Evolutionary conservation across 2,113 vertebrate genomes (phyloP).

Genomic region (Lepus europaeus): DNA sequence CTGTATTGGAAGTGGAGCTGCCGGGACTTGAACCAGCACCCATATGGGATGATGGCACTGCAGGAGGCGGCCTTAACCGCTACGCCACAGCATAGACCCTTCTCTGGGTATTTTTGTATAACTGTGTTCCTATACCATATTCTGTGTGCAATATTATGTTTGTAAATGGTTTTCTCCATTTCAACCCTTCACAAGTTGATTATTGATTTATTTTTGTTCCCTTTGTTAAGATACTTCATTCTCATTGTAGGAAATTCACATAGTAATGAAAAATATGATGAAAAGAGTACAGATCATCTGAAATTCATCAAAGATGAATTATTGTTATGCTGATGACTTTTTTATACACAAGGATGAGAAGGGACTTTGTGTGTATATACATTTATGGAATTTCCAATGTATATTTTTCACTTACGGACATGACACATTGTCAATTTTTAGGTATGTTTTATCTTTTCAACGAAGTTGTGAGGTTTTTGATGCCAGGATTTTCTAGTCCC

Average conservation of each 20-base stretch:
- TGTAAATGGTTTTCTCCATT: background rate
- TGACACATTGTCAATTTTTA: constrained; percentile 13
- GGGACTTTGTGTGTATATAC: background rate
- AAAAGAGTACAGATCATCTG: background rate
- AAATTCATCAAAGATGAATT: background rate
- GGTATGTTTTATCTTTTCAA: background rate
- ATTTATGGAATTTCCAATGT: background rate
- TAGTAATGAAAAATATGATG: constrained; percentile 16
- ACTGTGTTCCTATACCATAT: background rate
- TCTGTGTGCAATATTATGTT: background rate
- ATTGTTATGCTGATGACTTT: constrained; percentile 35
- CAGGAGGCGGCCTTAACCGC: too few relatives aligned
- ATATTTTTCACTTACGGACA: constrained; percentile 24
- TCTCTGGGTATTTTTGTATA: background rate
- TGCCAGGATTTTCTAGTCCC: background rate
- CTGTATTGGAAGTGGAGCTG: too few relatives aligned
- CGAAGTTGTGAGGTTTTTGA: background rate
- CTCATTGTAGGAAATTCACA: constrained; percentile 36
- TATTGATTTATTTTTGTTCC: constrained; percentile 28
- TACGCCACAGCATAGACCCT: too few relatives aligned
- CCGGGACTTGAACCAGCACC: too few relatives aligned
- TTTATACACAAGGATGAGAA: background rate
- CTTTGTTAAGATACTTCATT: constrained; percentile 37
- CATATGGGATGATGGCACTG: too few relatives aligned
- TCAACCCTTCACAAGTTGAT: background rate